Evolutionary conservation across 2,113 vertebrate genomes (phyloP).

Genomic region (Mesembrinibis cayennensis): DNA sequence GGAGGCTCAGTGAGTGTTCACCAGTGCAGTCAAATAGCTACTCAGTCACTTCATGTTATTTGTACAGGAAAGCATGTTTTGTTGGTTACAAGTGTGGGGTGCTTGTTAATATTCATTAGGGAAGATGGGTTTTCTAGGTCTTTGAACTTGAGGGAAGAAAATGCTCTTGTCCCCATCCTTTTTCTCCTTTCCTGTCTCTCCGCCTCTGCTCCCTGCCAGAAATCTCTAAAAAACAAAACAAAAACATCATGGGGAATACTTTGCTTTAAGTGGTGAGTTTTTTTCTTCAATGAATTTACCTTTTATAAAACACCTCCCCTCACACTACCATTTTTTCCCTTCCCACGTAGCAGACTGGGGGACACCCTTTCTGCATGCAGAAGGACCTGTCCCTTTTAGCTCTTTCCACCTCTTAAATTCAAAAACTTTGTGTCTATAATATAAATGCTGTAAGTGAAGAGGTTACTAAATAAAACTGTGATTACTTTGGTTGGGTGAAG

Average conservation of each 20-base stretch:
- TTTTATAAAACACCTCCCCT: neutral
- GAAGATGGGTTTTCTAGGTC: neutral
- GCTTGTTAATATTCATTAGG: neutral
- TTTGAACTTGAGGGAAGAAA: neutral
- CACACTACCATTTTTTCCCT: neutral
- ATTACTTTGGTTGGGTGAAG: neutral
- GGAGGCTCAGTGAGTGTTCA: neutral
- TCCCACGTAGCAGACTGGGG: rapidly evolving
- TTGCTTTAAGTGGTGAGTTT: neutral
- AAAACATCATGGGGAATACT: neutral
- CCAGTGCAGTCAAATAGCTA: neutral
- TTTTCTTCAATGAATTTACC: neutral
- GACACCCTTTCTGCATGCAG: rapidly evolving
- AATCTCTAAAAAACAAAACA: neutral
- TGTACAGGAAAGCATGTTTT: neutral
- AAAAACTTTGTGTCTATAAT: neutral
- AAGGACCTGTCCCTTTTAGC: neutral
- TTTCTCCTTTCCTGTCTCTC: neutral
- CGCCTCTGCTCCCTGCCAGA: neutral
- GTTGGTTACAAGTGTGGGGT: neutral
- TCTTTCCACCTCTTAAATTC: neutral
- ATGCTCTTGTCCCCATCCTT: neutral
- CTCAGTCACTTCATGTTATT: neutral
- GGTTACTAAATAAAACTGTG: neutral
- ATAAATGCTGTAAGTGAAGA: neutral